Conservation (phyloP, 1,140 invertebrate species). For the Ectropis grisescens region DNA sequence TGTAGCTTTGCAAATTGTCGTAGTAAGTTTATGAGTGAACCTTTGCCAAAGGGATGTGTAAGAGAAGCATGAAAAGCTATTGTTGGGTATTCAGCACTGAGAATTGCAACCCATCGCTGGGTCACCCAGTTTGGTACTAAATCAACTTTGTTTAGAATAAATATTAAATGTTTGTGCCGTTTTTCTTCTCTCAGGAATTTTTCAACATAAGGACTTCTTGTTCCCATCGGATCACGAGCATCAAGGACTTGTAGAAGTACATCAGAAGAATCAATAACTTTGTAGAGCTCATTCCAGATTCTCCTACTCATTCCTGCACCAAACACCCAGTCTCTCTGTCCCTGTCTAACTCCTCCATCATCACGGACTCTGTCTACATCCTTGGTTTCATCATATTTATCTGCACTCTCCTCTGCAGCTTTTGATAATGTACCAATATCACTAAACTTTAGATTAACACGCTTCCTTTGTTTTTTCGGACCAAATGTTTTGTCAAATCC, state of each 20-base stretch:
- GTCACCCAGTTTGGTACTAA: conserved; percentile 98
- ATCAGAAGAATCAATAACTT: conserved; percentile 99
- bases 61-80: conserved; percentile 98
- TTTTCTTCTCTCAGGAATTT: conserved; percentile 92
- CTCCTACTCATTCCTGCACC: conserved; percentile 94
- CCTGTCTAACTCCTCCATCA: conserved; percentile 83
- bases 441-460: conserved; percentile 85
- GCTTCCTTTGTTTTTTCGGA: conserved; percentile 92
- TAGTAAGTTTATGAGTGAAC: conserved; percentile 95
- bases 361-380: conserved; percentile 88
- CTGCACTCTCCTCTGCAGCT: conserved; percentile 76
- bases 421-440: conserved; percentile 81
- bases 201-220: conserved; percentile 93
- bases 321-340: conserved; percentile 88
- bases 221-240: conserved; percentile 95
- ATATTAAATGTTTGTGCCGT: conserved; percentile 94
- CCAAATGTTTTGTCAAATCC: conserved; percentile 96
- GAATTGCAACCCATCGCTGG: conserved; percentile 93
- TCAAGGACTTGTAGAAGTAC: conserved; percentile 95
- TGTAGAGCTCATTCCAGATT: conserved; percentile 99
- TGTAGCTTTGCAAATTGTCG: conserved; percentile 98
- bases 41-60: conserved; percentile 99
- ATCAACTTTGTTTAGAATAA: conserved; percentile 96
- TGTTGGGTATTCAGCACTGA: conserved; percentile 96
- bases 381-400: conserved; percentile 83